These are phyloP conservation scores for Rhea pennata DNA, from an alignment of 2,113 vertebrate genomes.

Conservation along the genomic window DNA sequence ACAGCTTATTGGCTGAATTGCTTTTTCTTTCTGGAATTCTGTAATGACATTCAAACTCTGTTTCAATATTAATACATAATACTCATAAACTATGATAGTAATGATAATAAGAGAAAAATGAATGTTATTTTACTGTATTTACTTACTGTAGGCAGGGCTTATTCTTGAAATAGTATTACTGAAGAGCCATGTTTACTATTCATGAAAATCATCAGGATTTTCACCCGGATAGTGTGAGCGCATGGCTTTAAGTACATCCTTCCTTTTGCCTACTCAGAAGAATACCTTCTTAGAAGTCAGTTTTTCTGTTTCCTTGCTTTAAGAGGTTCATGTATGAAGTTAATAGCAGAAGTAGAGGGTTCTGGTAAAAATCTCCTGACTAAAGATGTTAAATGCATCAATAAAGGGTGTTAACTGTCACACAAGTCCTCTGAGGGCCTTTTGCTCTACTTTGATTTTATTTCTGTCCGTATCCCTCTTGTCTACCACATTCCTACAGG, in stretches of 20 bases:
- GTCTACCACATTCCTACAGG: not conserved
- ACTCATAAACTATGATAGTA: not conserved
- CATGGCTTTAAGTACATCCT: not conserved
- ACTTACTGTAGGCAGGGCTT: not conserved
- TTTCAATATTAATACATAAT: not conserved
- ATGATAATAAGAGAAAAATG: not conserved
- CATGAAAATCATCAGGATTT: not conserved
- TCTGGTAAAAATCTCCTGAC: not conserved
- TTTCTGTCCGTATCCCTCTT: not conserved
- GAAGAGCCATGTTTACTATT: not conserved
- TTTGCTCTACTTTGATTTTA: conserved; percentile 37
- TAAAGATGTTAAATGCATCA: not conserved
- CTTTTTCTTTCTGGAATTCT: not conserved
- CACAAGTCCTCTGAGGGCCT: not conserved
- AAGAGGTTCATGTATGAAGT: not conserved
- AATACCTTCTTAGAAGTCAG: not conserved
- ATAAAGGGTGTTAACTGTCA: not conserved
- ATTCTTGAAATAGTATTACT: not conserved
- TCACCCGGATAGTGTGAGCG: not conserved
- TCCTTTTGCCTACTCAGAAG: not conserved
- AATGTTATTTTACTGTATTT: not conserved
- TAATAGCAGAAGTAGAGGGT: not conserved
- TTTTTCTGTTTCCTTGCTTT: not conserved
- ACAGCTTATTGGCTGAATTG: not conserved
- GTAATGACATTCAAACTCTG: not conserved